A percentile compares a stretch with the other conserved stretches of the same genome.
Evolutionary conservation across 2,113 vertebrate genomes (phyloP).

Genomic region (Alligator mississippiensis): DNA sequence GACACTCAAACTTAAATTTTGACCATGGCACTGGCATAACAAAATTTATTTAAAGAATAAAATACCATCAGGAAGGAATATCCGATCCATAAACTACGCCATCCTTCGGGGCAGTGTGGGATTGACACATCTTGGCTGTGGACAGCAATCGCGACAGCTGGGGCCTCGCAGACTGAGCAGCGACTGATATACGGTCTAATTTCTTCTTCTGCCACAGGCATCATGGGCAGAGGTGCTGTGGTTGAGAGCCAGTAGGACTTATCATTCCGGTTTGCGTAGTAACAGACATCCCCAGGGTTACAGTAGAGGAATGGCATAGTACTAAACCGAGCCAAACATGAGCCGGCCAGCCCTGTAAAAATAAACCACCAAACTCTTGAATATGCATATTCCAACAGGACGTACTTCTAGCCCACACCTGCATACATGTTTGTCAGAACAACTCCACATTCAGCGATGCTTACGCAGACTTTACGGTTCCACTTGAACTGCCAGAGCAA

Average conservation of each 20-base stretch:
- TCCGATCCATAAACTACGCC: slow-evolving; percentile 98
- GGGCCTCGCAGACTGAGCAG: slow-evolving; percentile 96
- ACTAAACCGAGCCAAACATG: slow-evolving; percentile 93
- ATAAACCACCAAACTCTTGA: neutral
- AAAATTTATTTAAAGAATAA: neutral
- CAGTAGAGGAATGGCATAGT: slow-evolving; percentile 99
- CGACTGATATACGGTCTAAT: slow-evolving; percentile 96
- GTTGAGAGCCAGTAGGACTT: slow-evolving; percentile 99
- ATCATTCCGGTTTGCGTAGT: slow-evolving; percentile 96
- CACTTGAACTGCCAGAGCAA: neutral
- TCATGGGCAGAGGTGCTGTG: slow-evolving; percentile 96
- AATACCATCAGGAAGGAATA: slow-evolving; percentile 98
- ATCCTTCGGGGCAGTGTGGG: slow-evolving; percentile 92
- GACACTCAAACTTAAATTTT: neutral
- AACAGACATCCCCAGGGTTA: slow-evolving; percentile 94
- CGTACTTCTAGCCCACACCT: neutral
- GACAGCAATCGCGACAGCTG: slow-evolving; percentile 93
- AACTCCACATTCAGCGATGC: neutral
- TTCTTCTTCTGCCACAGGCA: slow-evolving; percentile 91
- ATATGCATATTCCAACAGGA: neutral
- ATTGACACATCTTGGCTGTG: slow-evolving; percentile 96
- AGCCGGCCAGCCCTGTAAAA: slow-evolving; percentile 91
- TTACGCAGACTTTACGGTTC: neutral
- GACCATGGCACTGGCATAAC: neutral
- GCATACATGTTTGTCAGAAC: neutral